Percentiles rank a stretch among this genome's conserved stretches.
phyloP scores from a whole-genome alignment of 2,113 vertebrate genomes.

The Talpa occidentalis region DNA sequence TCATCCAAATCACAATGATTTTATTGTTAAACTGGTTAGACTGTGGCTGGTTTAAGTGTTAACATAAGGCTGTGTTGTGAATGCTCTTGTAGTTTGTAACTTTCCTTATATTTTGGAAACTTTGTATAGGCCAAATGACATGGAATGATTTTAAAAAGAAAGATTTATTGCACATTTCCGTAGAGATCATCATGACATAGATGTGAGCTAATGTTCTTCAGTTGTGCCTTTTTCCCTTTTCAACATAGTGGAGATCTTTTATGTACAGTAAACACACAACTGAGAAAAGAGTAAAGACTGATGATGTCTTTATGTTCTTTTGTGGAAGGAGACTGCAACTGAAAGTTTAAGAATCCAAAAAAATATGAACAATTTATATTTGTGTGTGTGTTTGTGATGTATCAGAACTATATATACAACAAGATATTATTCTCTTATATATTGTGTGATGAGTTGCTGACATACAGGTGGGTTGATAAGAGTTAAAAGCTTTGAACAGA shows the following conservation, averaged over 20 bases:
- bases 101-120: background rate
- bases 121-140: background rate
- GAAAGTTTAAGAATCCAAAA: slow-evolving; percentile 16
- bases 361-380: background rate
- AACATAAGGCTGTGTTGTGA: background rate
- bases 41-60: background rate
- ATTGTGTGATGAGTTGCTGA: background rate
- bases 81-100: background rate
- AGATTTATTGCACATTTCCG: background rate
- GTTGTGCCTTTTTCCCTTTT: background rate
- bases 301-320: slow-evolving; percentile 17
- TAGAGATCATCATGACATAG: background rate
- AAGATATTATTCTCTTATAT: background rate
- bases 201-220: background rate
- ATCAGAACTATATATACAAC: background rate
- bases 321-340: background rate
- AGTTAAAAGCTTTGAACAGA: background rate
- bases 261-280: background rate
- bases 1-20: background rate
- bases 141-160: background rate
- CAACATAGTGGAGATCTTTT: background rate
- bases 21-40: background rate
- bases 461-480: background rate
- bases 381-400: background rate
- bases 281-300: background rate